These are phyloP conservation scores for Petroica traversi DNA, from an alignment of 2,113 vertebrate species.

Conservation along the genomic window DNA sequence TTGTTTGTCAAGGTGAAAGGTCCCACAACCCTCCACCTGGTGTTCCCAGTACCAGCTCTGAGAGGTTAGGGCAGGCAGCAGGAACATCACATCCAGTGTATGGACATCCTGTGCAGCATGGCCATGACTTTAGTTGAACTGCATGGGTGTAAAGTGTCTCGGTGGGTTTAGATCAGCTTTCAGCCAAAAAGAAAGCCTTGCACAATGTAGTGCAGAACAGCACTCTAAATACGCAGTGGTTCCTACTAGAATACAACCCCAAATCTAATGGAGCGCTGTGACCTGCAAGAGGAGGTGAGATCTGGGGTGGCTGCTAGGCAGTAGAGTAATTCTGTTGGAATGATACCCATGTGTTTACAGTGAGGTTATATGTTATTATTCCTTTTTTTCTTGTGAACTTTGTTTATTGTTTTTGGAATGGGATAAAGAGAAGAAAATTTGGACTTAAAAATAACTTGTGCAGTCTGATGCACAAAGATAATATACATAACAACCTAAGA, in stretches of 20 bases:
- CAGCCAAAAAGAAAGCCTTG: neutral
- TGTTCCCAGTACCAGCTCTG: neutral
- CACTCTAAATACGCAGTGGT: neutral
- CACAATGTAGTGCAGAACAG: neutral
- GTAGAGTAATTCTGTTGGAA: neutral
- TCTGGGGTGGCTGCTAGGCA: neutral
- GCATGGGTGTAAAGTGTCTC: neutral
- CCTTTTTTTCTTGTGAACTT: neutral
- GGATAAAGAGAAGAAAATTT: conserved; percentile 42
- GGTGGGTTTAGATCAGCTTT: neutral
- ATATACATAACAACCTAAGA: conserved; percentile 6
- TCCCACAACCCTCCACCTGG: neutral
- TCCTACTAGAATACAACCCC: neutral
- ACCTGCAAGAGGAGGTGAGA: neutral
- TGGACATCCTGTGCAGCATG: fast-evolving
- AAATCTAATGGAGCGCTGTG: fast-evolving
- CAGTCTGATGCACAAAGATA: conserved; percentile 30
- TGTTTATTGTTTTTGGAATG: conserved; percentile 51
- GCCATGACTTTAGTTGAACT: neutral
- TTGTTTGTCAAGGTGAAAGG: neutral
- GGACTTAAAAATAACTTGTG: conserved; percentile 13
- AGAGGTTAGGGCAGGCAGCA: neutral
- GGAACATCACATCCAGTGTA: neutral
- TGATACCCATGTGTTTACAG: conserved; percentile 13
- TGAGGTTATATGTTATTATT: conserved; percentile 12